Evolutionary conservation across 1,140 invertebrate species (phyloP).

Genomic region (Drosophila lini): DNA sequence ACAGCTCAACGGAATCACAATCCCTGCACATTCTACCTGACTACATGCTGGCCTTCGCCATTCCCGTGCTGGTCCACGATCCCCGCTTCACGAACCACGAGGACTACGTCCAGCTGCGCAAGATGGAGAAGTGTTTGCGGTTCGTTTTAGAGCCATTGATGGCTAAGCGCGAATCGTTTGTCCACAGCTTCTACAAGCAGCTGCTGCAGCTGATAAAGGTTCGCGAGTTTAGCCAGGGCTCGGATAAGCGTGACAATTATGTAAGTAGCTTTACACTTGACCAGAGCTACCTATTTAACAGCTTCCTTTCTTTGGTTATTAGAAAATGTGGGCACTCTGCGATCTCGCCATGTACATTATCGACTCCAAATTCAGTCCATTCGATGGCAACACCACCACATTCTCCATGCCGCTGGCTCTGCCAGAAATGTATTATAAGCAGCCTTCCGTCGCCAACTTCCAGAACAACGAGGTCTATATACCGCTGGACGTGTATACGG

Average conservation of each 20-base stretch:
- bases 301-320: constrained; percentile 68
- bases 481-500: constrained; percentile 73
- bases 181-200: constrained; percentile 97
- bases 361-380: constrained; percentile 85
- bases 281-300: not conserved
- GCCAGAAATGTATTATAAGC: constrained; percentile 82
- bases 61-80: constrained; percentile 96
- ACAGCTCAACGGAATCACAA: constrained; percentile 86
- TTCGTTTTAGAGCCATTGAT: constrained; percentile 97
- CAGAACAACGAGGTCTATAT: constrained; percentile 79
- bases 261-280: constrained; percentile 79
- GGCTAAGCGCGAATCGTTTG: constrained; percentile 96
- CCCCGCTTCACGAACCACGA: constrained; percentile 91
- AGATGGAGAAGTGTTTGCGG: constrained; percentile 94
- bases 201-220: constrained; percentile 96
- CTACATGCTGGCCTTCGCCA: constrained; percentile 97
- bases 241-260: constrained; percentile 66
- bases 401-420: constrained; percentile 74
- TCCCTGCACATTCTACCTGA: constrained; percentile 96
- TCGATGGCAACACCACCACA: constrained; percentile 65
- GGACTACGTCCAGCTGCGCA: constrained; percentile 90
- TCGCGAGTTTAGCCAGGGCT: constrained; percentile 93
- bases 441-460: constrained; percentile 61
- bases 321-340: constrained; percentile 98
- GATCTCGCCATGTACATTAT: constrained; percentile 96